Evolutionary conservation across 2,888 invertebrate species (phyloP), one percentile per base, ranked within the genome.

Genomic region (Ypsolopha sequella): DNA sequence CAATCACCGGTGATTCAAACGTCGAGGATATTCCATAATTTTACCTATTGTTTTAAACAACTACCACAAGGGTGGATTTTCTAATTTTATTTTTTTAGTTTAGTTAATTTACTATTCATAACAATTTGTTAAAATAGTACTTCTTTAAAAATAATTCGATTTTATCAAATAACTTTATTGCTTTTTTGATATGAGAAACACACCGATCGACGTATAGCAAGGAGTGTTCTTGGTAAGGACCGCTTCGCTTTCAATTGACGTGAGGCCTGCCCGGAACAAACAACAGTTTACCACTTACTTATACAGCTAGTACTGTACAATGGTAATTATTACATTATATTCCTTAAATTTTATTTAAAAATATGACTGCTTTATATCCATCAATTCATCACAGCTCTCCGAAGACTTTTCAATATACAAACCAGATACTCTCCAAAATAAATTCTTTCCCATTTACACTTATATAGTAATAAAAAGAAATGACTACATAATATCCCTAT

Each of bases 341-440:
- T 77, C 78, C 85, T 82, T 85, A 84, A 66, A 73, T 73, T 70
- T 78, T 81, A 82, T 79, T 85, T 80, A 85, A 85, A 86, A 84
- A 86, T 86, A 86, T 86, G 85, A 86, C 85, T 86, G 80, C 79
- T 74, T 84, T 84, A 79, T 81, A 82, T 80, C 85, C 85, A 73
- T 84, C 85, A n/a, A n/a, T 70, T 76, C 76, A 86, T 86, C 85
- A 86, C 85, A 86, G 85, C 85, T 80, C 78, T 80, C 85, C 85
- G 73, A 78, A 82, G 82, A 82, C 85, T 76, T 81, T 78, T 76
- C 85, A 74, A 76, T 79, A 80, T 80, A 78, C 82, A 67, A 74
- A 78, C 78, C 80, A 73, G 78, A 50, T 36, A 79, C 84, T 69
- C 76, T 77, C 85, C 85, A 80, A 85, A 84, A 85, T 85, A 85